Evolutionary conservation across 2,888 invertebrate species (phyloP).

Genomic region (Harpalus rubripes): DNA sequence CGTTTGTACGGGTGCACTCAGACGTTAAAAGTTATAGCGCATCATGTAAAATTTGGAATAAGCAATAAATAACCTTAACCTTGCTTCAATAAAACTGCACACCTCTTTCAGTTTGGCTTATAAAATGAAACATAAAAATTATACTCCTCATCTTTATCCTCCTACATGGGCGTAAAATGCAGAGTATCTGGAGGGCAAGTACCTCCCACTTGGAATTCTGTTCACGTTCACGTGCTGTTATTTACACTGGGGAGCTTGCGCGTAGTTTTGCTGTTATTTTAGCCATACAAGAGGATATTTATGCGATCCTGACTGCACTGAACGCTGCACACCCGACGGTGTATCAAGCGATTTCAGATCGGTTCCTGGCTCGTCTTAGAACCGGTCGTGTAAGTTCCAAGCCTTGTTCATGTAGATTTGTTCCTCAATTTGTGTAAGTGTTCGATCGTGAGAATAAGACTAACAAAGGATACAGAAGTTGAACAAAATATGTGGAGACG

Average conservation of each 20-base stretch:
- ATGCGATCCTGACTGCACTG: conserved; percentile 53
- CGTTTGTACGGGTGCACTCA: too few relatives aligned
- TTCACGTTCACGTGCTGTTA: conserved; percentile 59
- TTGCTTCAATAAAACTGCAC: too few relatives aligned
- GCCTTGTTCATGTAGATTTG: conserved; percentile 57
- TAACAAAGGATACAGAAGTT: background rate
- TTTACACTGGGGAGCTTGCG: conserved; percentile 56
- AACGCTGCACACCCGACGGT: conserved; percentile 29
- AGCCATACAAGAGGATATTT: conserved; percentile 62
- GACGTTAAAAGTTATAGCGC: too few relatives aligned
- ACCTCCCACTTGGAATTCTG: conserved; percentile 42
- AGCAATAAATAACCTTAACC: too few relatives aligned
- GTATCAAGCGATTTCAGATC: conserved; percentile 38
- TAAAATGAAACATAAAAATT: too few relatives aligned
- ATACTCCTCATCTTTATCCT: too few relatives aligned
- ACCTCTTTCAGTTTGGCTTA: too few relatives aligned
- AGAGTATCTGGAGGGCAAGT: conserved; percentile 8
- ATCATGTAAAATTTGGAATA: too few relatives aligned
- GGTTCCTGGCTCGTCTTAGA: background rate
- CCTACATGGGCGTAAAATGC: conserved; percentile 21
- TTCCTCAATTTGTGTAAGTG: conserved; percentile 59
- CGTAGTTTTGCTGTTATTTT: conserved; percentile 64
- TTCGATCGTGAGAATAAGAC: conserved; percentile 11
- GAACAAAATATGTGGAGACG: too few relatives aligned
- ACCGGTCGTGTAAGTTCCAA: conserved; percentile 15